Percentiles rank a stretch among this genome's conserved stretches.
These are phyloP conservation scores for Camponotus floridanus DNA, from an alignment of 1,140 invertebrate genomes.

Conservation along the genomic window DNA sequence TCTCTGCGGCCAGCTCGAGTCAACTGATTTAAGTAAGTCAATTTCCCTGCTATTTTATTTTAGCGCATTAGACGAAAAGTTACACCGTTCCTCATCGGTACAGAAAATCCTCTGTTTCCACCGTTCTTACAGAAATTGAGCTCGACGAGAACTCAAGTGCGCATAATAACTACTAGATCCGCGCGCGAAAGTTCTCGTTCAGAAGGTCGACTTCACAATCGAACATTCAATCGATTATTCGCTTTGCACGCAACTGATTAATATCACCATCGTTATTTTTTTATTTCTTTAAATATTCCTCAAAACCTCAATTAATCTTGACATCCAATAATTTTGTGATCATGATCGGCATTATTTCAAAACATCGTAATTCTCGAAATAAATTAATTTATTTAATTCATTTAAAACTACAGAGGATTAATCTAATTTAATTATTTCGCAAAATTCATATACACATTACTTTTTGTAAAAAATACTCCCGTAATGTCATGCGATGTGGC, in stretches of 20 bases:
- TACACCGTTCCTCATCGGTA: conserved; percentile 18
- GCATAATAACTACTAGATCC: conserved; percentile 32
- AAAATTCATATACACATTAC: no score
- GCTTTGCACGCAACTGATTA: conserved; percentile 10
- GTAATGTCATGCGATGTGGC: no score
- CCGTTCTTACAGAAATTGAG: conserved; percentile 53
- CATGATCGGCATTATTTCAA: not conserved
- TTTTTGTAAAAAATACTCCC: no score
- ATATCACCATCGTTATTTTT: not conserved
- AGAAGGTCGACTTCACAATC: conserved; percentile 22
- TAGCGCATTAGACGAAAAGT: conserved; percentile 57
- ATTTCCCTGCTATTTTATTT: conserved; percentile 58
- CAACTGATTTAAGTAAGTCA: conserved; percentile 65
- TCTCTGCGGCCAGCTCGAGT: conserved; percentile 41
- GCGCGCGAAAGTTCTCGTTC: not conserved
- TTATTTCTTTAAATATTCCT: not conserved
- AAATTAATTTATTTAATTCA: not conserved
- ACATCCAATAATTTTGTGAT: not conserved
- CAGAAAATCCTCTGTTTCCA: conserved; percentile 43
- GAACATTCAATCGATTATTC: not conserved
- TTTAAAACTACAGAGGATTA: not conserved
- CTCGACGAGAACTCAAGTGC: conserved; percentile 34
- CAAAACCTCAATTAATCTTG: conserved; percentile 4
- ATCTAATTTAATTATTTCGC: not conserved
- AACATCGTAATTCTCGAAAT: not conserved